These are phyloP conservation scores for Trichogramma evanescens DNA, from an alignment of 2,888 invertebrate genomes.

Conservation along the genomic window DNA sequence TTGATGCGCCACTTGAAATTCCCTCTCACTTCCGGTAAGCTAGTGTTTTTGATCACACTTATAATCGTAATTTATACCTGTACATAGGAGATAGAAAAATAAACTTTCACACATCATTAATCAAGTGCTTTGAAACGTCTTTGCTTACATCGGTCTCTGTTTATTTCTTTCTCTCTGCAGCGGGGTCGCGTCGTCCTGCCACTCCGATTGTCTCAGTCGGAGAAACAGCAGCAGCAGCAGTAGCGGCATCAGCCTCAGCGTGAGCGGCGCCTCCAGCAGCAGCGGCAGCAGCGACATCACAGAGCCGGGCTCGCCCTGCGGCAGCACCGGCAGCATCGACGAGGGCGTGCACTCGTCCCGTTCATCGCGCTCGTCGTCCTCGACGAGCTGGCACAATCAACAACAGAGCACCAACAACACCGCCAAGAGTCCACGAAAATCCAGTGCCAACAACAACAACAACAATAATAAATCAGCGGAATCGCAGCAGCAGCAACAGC, in stretches of 20 bases:
- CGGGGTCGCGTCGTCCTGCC: slow-evolving; percentile 68
- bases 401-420: slow-evolving; percentile 51
- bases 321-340: slow-evolving; percentile 58
- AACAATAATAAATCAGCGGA: slow-evolving; percentile 30
- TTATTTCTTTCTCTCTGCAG: slow-evolving; percentile 56
- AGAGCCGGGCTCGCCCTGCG: slow-evolving; percentile 79
- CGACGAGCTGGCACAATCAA: slow-evolving; percentile 57
- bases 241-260: slow-evolving; percentile 54
- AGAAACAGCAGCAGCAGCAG: slow-evolving; percentile 49
- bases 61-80: too few species aligned
- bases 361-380: slow-evolving; percentile 64
- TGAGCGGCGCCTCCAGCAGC: slow-evolving; percentile 38
- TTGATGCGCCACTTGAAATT: too few species aligned
- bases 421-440: slow-evolving; percentile 49
- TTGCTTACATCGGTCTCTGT: background rate
- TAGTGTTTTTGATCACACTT: too few species aligned
- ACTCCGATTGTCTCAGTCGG: slow-evolving; percentile 54
- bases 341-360: slow-evolving; percentile 49
- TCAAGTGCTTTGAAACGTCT: too few species aligned
- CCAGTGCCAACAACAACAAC: slow-evolving; percentile 42
- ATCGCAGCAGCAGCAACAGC: slow-evolving; percentile 36
- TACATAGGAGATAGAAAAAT: too few species aligned
- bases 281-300: slow-evolving; percentile 71
- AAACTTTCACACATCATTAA: too few species aligned
- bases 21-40: too few species aligned